Evolutionary conservation across 2,888 invertebrate species (phyloP).

Genomic region (Meteorus colon): DNA sequence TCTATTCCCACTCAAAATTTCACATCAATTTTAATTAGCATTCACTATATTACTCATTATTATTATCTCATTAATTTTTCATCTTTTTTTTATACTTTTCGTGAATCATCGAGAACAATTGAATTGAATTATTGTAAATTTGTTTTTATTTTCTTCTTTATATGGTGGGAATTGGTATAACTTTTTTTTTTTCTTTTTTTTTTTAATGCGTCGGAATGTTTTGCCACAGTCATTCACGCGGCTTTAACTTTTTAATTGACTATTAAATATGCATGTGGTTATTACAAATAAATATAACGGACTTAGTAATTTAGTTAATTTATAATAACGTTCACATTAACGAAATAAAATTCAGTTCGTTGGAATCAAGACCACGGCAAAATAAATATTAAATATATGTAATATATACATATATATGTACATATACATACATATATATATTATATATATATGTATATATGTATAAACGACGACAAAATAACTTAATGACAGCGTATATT

Average conservation of each 20-base stretch:
- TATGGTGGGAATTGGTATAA: slow-evolving; percentile 9
- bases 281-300: slow-evolving; percentile 16
- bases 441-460: neutral
- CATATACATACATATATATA: neutral
- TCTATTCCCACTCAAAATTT: slow-evolving; percentile 30
- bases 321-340: slow-evolving; percentile 18
- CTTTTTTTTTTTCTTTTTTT: neutral
- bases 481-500: slow-evolving; percentile 29
- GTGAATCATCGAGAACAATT: neutral
- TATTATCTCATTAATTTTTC: slow-evolving; percentile 11
- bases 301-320: neutral
- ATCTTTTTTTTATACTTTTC: slow-evolving; percentile 27
- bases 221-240: slow-evolving; percentile 19
- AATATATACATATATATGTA: neutral
- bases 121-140: neutral
- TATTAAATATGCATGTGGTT: slow-evolving; percentile 8
- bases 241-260: slow-evolving; percentile 23
- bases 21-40: neutral
- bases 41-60: neutral
- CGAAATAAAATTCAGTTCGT: slow-evolving; percentile 21
- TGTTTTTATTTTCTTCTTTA: neutral
- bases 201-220: slow-evolving; percentile 32
- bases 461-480: slow-evolving; percentile 28
- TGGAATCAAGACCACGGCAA: slow-evolving; percentile 21
- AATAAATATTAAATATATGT: slow-evolving; percentile 21